Percentiles rank a stretch among this genome's conserved stretches.
Evolutionary conservation across 2,888 invertebrate species (phyloP).

Genomic region (Odiellus spinosus): DNA sequence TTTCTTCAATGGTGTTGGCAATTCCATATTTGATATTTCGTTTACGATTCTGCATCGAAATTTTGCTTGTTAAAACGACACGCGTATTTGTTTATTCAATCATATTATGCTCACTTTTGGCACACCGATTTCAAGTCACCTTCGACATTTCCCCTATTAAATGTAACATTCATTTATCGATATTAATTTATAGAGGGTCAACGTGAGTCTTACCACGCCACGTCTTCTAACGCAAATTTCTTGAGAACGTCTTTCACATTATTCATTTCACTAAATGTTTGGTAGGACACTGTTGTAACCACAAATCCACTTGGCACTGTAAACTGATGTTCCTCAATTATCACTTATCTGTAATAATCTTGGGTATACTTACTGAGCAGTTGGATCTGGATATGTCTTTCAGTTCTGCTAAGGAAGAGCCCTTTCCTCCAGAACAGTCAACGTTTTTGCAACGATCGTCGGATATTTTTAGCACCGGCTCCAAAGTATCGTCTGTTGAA

Average conservation of each 20-base stretch:
- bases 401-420: slow-evolving; percentile 53
- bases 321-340: too few species aligned
- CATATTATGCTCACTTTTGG: slow-evolving; percentile 6
- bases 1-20: too few species aligned
- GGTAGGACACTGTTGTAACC: slow-evolving; percentile 41
- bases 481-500: too few species aligned
- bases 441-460: slow-evolving; percentile 8
- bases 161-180: too few species aligned
- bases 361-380: neutral
- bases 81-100: too few species aligned
- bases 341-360: too few species aligned
- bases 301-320: slow-evolving; percentile 53
- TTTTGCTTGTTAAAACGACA: too few species aligned
- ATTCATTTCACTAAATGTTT: neutral
- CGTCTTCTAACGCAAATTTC: neutral
- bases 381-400: slow-evolving; percentile 24
- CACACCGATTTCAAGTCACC: slow-evolving; percentile 7
- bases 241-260: slow-evolving; percentile 1
- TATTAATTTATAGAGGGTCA: too few species aligned
- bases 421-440: slow-evolving; percentile 56
- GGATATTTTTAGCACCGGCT: slow-evolving; percentile 3
- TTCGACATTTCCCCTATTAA: slow-evolving; percentile 3
- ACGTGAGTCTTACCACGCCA: neutral
- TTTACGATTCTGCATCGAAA: too few species aligned
- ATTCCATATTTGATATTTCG: too few species aligned